Evolutionary conservation across 2,888 invertebrate genomes (phyloP), one percentile per base, ranked within the genome.

Genomic region (Arrhopalites spinosus): DNA sequence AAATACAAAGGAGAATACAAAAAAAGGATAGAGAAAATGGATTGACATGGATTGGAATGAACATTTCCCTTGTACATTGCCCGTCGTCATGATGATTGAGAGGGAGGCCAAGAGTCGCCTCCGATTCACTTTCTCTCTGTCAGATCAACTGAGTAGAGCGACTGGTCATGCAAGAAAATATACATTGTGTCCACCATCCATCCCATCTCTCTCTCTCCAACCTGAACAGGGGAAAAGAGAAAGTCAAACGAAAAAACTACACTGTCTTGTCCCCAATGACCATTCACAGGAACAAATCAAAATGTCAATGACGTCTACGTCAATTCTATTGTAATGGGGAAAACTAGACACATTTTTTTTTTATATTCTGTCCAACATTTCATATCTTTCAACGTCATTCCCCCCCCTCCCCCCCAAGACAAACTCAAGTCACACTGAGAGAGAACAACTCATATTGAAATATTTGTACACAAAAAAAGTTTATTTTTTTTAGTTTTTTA

Each of bases 81-180:
- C 11, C 11, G 5, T 36, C 36, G 36, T 59, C 59, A 8, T 8
- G 23, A 3, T 59, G 59, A 59, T 59, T 59, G 59, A 59, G 59
- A 59, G 59, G 27, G 25, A 25, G 25, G 59, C 25, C 59, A 25
- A 25, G 25, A 59, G 59, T 50, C 50, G 11, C 50, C 50, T 50
- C 27, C 25, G 59, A 59, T 1, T 27, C 59, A 1, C 25, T 50
- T 50, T 50, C n/a, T 50, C 50, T 59, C 59, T 59, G 59, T 59
- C 59, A 59, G 59, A 13, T 59, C 59, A 59, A 59, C 27, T 5
- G 59, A 27, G 25, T 27, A 20, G 1, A 5, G 1, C 25, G 59
- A 27, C 27, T 27, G 25, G 8, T 59, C 25, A 59, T 59, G 59
- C 59, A 59, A 59, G n/a, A 59, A 59, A 25, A 59, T 59, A 59